These are phyloP conservation scores for Toxotes jaculatrix DNA, from an alignment of 2,113 vertebrate species.

Conservation along the genomic window DNA sequence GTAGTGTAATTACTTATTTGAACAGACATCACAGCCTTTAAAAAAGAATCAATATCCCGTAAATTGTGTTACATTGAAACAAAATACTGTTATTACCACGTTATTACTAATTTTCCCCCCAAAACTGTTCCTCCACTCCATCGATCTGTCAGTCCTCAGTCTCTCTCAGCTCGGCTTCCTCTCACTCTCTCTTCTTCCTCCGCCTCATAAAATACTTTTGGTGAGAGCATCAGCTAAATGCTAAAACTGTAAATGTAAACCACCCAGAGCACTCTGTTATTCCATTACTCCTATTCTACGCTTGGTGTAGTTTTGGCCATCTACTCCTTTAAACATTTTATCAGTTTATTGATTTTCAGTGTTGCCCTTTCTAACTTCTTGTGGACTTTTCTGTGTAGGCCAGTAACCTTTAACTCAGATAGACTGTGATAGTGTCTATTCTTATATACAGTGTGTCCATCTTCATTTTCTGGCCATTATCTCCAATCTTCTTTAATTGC, in stretches of 20 bases:
- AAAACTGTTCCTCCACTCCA: slow-evolving; percentile 1
- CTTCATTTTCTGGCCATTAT: background rate
- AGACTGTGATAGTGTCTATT: background rate
- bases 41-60: background rate
- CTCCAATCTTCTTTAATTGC: background rate
- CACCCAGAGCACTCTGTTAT: slow-evolving; percentile 9
- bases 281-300: background rate
- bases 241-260: slow-evolving; percentile 41
- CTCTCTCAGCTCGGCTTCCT: slow-evolving; percentile 22
- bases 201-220: slow-evolving; percentile 10
- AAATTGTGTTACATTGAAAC: background rate
- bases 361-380: slow-evolving; percentile 17
- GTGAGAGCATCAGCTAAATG: slow-evolving; percentile 40
- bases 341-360: slow-evolving; percentile 36
- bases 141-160: slow-evolving; percentile 21
- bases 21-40: background rate
- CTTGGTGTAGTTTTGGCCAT: slow-evolving; percentile 1
- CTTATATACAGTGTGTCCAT: background rate
- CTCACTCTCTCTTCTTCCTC: slow-evolving; percentile 22
- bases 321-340: slow-evolving; percentile 12
- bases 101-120: background rate
- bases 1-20: background rate
- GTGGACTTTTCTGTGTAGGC: background rate
- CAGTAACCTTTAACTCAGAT: background rate
- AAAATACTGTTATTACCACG: background rate